Base-by-base conservation (phyloP, 2,888 invertebrate species). In the Odontomyia ornata region DNA sequence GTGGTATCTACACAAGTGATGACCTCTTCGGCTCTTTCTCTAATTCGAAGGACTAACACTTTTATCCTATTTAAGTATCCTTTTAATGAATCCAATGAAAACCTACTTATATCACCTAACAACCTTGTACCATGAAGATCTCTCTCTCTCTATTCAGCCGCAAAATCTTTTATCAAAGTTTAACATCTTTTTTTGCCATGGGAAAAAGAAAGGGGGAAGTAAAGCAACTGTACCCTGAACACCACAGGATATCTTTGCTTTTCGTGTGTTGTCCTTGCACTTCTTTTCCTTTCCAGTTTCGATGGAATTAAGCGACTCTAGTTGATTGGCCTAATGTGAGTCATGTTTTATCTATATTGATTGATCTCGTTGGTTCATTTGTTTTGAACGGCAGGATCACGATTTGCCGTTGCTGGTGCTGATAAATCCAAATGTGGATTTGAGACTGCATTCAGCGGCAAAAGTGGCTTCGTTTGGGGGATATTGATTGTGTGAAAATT, bases 291-390 rank as follows among this genome's bases (percentile, higher is more conserved):
- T 47, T 69, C 23, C 25, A 27, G 28, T 72, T 72, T 28, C 56
- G 52, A 18, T 56, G 2, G 71, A 56, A 72, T 56, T 72, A 72
- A 56, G 21, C 36, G 71, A 56, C 56, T 52, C 15, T n/a, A 72
- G 71, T 72, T 72, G 71, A 72, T 72, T 72, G 71, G 52, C 71
- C 56, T 72, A 72, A 72, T 72, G 56, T 72, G 71, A 72, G 71
- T 72, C 71, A 72, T 56, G 71, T 47, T 56, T 72, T 72, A 72
- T 72, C 71, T 72, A 27, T 72, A 72, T 56, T 56, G 71, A 27
- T 72, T 43, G 47, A 72, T 72, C 71, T 72, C 65, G 65, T 36
- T 36, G 57, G 23, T 43, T 43, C 28, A 28, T 56, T 72, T 28
- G 71, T 56, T 72, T 27, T 13, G 23, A 27, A 28, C 52, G 25